These are phyloP conservation scores for Oryzias woworae DNA, from an alignment of 2,113 vertebrate species.

Conservation along the genomic window DNA sequence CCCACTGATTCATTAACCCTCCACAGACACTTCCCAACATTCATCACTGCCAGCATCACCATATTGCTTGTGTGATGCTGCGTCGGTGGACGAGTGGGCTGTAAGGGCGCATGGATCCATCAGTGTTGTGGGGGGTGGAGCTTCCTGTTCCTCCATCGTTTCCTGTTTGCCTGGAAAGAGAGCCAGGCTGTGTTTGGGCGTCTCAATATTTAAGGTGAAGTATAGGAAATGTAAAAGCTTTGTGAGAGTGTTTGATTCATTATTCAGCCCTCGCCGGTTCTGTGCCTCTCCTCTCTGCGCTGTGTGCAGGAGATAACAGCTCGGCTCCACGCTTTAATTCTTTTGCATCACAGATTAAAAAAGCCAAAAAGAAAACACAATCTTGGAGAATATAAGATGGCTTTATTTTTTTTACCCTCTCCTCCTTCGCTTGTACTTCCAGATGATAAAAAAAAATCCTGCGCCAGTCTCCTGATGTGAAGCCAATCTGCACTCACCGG, in stretches of 20 bases:
- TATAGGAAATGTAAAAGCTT: slow-evolving; percentile 52
- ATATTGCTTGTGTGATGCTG: too few species aligned
- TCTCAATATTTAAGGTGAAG: slow-evolving; percentile 70
- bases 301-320: slow-evolving; percentile 63
- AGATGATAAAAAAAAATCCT: slow-evolving; percentile 19
- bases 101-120: too few species aligned
- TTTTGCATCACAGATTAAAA: slow-evolving; percentile 71
- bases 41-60: too few species aligned
- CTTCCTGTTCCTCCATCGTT: slow-evolving; percentile 23
- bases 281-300: slow-evolving; percentile 41
- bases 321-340: slow-evolving; percentile 68
- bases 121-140: background rate
- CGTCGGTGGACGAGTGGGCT: too few species aligned
- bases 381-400: slow-evolving; percentile 42
- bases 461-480: slow-evolving; percentile 14
- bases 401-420: slow-evolving; percentile 35
- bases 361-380: slow-evolving; percentile 28
- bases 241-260: slow-evolving; percentile 69
- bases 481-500: slow-evolving; percentile 10
- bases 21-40: too few species aligned
- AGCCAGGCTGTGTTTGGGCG: slow-evolving; percentile 28
- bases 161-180: slow-evolving; percentile 28
- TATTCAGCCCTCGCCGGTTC: slow-evolving; percentile 65
- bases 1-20: too few species aligned
- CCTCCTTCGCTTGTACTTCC: slow-evolving; percentile 19